phyloP scores from a whole-genome alignment of 1,140 invertebrate genomes.

The Calliphora vicina region DNA sequence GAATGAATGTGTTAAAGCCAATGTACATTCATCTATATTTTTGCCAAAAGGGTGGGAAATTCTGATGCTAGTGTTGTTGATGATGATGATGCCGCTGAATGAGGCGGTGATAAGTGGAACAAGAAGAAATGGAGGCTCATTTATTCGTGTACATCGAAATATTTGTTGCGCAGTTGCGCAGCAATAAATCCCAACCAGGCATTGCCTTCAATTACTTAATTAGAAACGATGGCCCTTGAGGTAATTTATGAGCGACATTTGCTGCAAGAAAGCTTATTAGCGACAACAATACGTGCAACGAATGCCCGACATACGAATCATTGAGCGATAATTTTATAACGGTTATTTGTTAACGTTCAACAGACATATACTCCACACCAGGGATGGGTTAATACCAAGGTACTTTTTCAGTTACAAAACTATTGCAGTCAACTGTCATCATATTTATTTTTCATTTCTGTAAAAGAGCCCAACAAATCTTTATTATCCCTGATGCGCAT shows the following conservation, averaged over 20 bases:
- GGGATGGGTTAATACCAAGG: neutral
- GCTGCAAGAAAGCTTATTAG: constrained; percentile 40
- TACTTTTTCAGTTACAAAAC: too few species aligned
- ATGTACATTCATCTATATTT: too few species aligned
- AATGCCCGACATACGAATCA: constrained; percentile 21
- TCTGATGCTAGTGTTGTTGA: too few species aligned
- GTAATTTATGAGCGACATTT: constrained; percentile 42
- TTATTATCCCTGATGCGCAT: too few species aligned
- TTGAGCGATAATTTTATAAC: constrained; percentile 13
- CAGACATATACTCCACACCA: neutral
- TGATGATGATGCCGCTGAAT: too few species aligned
- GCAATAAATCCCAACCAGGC: constrained; percentile 41
- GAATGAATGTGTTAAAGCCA: too few species aligned
- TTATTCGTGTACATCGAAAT: neutral
- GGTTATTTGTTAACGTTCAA: constrained; percentile 8
- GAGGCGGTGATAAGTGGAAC: neutral
- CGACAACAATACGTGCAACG: constrained; percentile 40
- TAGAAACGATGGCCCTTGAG: constrained; percentile 42
- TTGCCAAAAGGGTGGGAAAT: too few species aligned
- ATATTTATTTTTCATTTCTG: too few species aligned
- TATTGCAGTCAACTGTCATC: too few species aligned
- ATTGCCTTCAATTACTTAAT: constrained; percentile 44
- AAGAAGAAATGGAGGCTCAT: neutral
- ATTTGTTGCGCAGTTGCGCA: constrained; percentile 31
- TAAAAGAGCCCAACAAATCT: too few species aligned